These are phyloP conservation scores for Eupelmus urozonus DNA, from an alignment of 2,888 invertebrate species.

Conservation along the genomic window DNA sequence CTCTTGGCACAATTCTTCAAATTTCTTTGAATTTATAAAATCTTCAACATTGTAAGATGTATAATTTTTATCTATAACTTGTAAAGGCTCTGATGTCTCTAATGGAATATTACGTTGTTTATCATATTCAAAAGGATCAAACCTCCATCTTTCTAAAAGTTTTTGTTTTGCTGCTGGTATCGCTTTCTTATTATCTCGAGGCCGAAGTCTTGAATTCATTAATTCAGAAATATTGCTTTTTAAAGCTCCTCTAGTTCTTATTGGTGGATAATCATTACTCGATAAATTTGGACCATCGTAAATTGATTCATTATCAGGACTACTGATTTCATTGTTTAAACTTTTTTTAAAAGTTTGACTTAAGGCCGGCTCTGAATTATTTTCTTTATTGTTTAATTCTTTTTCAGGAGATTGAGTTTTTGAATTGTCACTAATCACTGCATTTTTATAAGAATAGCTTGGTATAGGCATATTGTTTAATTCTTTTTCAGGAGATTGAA, in stretches of 20 bases:
- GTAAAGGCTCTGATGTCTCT: slow-evolving; percentile 1
- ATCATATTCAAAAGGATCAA: slow-evolving; percentile 14
- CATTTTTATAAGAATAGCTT: slow-evolving; percentile 14
- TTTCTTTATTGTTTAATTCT: slow-evolving; percentile 2
- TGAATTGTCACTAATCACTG: not conserved
- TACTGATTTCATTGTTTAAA: slow-evolving; percentile 16
- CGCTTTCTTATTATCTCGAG: slow-evolving; percentile 28
- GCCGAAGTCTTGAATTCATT: slow-evolving; percentile 1
- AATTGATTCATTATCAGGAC: slow-evolving; percentile 8
- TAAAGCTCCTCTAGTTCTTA: slow-evolving; percentile 13
- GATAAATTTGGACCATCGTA: not conserved
- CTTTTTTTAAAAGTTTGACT: slow-evolving; percentile 18
- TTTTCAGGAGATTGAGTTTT: slow-evolving; percentile 1
- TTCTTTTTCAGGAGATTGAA: not conserved
- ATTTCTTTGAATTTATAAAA: slow-evolving; percentile 54
- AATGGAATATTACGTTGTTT: not conserved
- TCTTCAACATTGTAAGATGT: slow-evolving; percentile 47
- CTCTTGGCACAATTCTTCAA: slow-evolving; percentile 57
- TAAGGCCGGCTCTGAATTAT: not conserved
- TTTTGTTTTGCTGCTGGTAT: slow-evolving; percentile 1
- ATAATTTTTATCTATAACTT: not conserved
- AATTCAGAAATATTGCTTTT: not conserved
- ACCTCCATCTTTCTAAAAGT: slow-evolving; percentile 45
- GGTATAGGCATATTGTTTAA: slow-evolving; percentile 11
- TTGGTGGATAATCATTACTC: slow-evolving; percentile 22